Evolutionary conservation across 2,797 vertebrate genomes (phyloP).

Genomic region (Pagetopsis macropterus): DNA sequence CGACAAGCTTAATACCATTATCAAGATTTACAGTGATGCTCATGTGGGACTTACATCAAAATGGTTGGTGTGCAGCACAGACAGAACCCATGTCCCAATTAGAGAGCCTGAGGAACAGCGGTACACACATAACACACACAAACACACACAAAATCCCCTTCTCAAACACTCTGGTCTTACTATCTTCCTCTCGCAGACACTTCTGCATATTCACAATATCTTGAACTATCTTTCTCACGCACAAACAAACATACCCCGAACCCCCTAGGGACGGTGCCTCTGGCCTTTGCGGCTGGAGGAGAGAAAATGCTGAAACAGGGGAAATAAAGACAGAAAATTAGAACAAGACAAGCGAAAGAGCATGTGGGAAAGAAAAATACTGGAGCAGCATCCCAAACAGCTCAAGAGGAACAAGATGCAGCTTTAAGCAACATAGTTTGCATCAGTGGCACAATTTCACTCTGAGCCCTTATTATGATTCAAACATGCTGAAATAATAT

Average conservation of each 20-base stretch:
- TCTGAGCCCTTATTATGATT: conserved; percentile 14
- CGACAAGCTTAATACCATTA: conserved; percentile 78
- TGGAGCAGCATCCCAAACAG: conserved; percentile 60
- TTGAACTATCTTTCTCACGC: conserved; percentile 25
- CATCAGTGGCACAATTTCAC: conserved; percentile 24
- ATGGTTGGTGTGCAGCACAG: conserved; percentile 71
- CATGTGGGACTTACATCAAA: conserved; percentile 78
- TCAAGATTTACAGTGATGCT: conserved; percentile 81
- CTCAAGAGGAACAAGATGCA: conserved; percentile 32
- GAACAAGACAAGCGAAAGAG: conserved; percentile 50
- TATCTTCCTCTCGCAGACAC: conserved; percentile 68
- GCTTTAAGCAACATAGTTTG: conserved; percentile 21
- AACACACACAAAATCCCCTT: conserved; percentile 49
- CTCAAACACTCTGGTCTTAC: conserved; percentile 51
- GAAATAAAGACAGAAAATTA: conserved; percentile 62
- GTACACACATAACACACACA: conserved; percentile 46
- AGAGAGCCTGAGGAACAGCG: conserved; percentile 62
- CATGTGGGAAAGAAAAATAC: conserved; percentile 36
- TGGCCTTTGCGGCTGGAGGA: conserved; percentile 63
- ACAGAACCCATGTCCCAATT: conserved; percentile 80
- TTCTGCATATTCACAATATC: conserved; percentile 65
- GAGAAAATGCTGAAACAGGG: conserved; percentile 65
- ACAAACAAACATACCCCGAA: conserved; percentile 31
- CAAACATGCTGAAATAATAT: conserved; percentile 19
- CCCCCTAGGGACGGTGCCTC: conserved; percentile 57